Evolutionary conservation across 2,888 invertebrate genomes (phyloP).

Genomic region (Pollenia angustigena): DNA sequence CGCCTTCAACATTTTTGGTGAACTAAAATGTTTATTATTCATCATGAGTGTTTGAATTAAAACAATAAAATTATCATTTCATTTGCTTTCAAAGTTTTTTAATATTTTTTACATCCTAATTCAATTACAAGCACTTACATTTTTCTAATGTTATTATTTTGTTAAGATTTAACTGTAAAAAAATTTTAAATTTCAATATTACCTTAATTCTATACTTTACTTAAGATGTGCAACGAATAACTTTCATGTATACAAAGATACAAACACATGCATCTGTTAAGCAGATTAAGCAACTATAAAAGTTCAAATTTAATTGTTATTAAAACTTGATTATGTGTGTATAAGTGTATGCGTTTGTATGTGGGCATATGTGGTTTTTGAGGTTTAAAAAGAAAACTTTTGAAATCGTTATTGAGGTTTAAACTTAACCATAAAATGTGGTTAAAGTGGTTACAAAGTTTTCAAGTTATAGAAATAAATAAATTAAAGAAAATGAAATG

Average conservation of each 20-base stretch:
- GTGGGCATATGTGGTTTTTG: conserved; percentile 48
- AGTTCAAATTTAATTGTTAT: conserved; percentile 55
- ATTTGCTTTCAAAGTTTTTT: not conserved
- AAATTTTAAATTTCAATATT: conserved; percentile 25
- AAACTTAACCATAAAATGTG: conserved; percentile 67
- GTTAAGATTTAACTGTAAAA: conserved; percentile 36
- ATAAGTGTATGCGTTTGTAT: not conserved
- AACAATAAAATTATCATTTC: not conserved
- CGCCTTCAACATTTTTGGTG: not conserved
- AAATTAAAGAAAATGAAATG: conserved; percentile 34
- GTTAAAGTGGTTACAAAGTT: conserved; percentile 59
- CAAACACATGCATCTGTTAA: not conserved
- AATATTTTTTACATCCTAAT: not conserved
- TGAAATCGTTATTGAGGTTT: conserved; percentile 63
- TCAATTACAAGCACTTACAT: not conserved
- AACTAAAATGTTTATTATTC: too few relatives aligned
- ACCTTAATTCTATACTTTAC: not conserved
- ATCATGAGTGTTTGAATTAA: too few relatives aligned
- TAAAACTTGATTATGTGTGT: conserved; percentile 31
- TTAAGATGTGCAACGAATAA: not conserved
- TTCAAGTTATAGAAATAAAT: conserved; percentile 47
- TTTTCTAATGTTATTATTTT: conserved; percentile 39
- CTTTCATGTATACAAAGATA: not conserved
- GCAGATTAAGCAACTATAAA: conserved; percentile 31
- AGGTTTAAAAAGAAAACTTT: conserved; percentile 64